Evolutionary conservation across 2,797 vertebrate species (phyloP), one percentile per base, ranked within the genome.

Genomic region (Anableps anableps): DNA sequence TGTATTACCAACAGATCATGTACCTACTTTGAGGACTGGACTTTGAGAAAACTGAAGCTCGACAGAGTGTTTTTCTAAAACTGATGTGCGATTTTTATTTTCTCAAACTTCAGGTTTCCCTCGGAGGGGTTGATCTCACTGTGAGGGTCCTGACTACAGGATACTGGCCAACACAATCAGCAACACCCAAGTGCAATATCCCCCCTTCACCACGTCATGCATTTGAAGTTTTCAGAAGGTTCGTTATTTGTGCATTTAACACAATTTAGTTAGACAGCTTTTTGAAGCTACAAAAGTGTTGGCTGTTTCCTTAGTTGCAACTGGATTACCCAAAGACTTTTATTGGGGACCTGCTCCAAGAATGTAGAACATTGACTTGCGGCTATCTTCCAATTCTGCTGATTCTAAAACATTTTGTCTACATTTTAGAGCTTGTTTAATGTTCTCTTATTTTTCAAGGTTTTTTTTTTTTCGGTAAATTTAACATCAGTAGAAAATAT

Each of bases 161-260:
- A 78, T 99, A 99, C 91, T 99, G 99, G 99, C 99, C 99, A 80
- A 99, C 98, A 79, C 99, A 99, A 92, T 99, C 98, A 84, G 98
- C 99, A 91, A 99, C 99, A 93, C 99, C 98, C 94, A 99, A 99
- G 94, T 99, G 99, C 93, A 99, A 97, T 96, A 99, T 99, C 95
- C 99, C 99, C 76, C 98, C 97, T 85, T 98, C 99, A 83, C 98
- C 98, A 38, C 95, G 98, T 88, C 99, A 99, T 85, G 98, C 98
- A 84, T 99, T 99, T 94, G 99, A 99, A 96, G 97, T 99, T 91
- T 99, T 99, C 95, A 97, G 98, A 96, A 98, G 98, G 98, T 99
- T 41, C 36, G 88, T 89, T 10, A 19, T 13, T 76, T 36, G 3
- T 26, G 17, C 53, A 66, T 36, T 43, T 50, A 21, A 41, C n/a